Evolutionary conservation across 2,113 vertebrate genomes (phyloP).

Genomic region (Callorhinus ursinus): DNA sequence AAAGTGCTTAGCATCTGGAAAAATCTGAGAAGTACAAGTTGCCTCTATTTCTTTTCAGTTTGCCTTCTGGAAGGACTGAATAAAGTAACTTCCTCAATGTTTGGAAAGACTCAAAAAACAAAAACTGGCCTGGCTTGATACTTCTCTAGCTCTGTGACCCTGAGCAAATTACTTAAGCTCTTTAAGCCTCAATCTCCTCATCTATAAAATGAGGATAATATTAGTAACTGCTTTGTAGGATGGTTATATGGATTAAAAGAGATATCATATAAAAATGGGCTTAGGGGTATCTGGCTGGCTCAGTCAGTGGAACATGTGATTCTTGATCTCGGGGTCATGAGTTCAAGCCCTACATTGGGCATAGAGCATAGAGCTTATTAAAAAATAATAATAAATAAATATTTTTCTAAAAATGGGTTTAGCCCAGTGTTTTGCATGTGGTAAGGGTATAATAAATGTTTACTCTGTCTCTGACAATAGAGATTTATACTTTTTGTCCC

Average conservation of each 20-base stretch:
- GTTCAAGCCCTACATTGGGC: neutral
- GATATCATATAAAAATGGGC: neutral
- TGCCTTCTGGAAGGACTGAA: neutral
- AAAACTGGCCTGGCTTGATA: neutral
- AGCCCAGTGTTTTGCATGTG: neutral
- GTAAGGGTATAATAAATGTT: neutral
- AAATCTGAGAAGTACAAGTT: neutral
- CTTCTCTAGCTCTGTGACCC: constrained; percentile 30
- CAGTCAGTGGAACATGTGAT: neutral
- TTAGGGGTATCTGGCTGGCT: neutral
- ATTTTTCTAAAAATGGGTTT: neutral
- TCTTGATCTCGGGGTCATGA: neutral
- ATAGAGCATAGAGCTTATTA: neutral
- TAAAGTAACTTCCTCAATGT: neutral
- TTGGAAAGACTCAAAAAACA: neutral
- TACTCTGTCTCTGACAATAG: constrained; percentile 1
- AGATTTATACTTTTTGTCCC: neutral
- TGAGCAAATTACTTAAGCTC: constrained; percentile 30
- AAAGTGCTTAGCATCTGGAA: neutral
- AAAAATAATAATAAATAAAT: neutral
- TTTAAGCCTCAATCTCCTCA: constrained; percentile 21
- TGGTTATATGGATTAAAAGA: neutral
- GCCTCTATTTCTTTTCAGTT: neutral
- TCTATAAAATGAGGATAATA: constrained; percentile 31
- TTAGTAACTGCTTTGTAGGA: neutral